Percentiles rank a stretch among this genome's conserved stretches.
Conservation (phyloP, 1,140 invertebrate species). For the Meloidogyne hapla region DNA sequence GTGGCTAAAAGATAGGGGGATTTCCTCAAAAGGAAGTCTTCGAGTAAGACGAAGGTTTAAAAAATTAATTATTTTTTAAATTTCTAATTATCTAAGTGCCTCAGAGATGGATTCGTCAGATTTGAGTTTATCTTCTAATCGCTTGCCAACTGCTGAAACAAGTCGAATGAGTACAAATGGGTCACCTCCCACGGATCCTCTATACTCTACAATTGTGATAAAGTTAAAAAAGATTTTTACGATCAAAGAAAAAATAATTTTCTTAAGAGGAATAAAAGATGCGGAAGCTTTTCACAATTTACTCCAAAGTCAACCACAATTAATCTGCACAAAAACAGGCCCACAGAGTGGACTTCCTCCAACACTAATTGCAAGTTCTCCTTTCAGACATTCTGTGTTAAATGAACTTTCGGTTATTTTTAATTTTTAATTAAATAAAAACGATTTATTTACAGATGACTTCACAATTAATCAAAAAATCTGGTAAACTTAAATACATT, state of each 20-base stretch:
- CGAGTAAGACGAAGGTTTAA: slow-evolving; percentile 23
- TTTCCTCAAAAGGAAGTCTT: slow-evolving; percentile 32
- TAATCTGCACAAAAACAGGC: slow-evolving; percentile 23
- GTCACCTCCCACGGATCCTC: not conserved
- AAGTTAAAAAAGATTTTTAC: not conserved
- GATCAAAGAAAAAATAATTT: not conserved
- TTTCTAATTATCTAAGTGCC: slow-evolving; percentile 7
- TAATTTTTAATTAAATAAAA: not conserved
- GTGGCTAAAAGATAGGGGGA: slow-evolving; percentile 35
- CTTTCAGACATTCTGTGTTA: slow-evolving; percentile 24
- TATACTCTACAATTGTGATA: slow-evolving; percentile 11
- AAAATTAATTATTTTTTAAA: not conserved
- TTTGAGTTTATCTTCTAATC: not conserved
- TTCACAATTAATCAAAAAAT: slow-evolving; percentile 34
- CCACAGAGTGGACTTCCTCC: slow-evolving; percentile 31
- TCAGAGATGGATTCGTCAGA: slow-evolving; percentile 19
- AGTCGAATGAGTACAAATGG: not conserved
- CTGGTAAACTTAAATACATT: slow-evolving; percentile 30
- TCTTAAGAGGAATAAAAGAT: slow-evolving; percentile 9
- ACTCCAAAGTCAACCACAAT: slow-evolving; percentile 1
- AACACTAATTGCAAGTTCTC: slow-evolving; percentile 24
- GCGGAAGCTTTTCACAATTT: slow-evolving; percentile 15
- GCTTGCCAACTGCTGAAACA: not conserved
- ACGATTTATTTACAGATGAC: slow-evolving; percentile 15
- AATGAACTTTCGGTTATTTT: slow-evolving; percentile 29